Conservation (phyloP, 2,113 vertebrate genomes). For the Archocentrus centrarchus region DNA sequence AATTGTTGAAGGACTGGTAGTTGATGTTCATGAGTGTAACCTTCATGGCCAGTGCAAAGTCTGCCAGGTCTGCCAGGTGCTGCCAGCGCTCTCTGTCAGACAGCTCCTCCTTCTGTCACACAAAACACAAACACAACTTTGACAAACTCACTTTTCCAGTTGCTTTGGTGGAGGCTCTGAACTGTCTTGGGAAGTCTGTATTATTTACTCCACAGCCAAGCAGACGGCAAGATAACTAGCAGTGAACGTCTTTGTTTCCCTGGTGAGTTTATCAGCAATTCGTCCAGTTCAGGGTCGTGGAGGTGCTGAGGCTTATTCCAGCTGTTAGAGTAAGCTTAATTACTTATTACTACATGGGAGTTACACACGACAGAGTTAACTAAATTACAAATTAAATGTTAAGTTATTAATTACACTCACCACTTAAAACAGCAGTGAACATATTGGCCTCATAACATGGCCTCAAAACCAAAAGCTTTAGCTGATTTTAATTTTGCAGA, state of each 20-base stretch:
- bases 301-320: no score
- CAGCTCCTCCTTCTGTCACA: slow-evolving; percentile 84
- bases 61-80: slow-evolving; percentile 93
- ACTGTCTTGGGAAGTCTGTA: not conserved
- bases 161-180: not conserved
- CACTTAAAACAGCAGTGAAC: no score
- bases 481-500: no score
- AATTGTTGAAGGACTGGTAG: slow-evolving; percentile 99
- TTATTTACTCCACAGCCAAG: not conserved
- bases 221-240: not conserved
- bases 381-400: no score
- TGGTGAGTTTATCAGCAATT: not conserved
- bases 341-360: no score
- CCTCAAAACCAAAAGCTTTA: no score
- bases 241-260: not conserved
- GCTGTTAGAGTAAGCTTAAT: no score
- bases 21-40: slow-evolving; percentile 98
- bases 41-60: slow-evolving; percentile 97
- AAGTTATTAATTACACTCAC: no score
- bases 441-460: no score
- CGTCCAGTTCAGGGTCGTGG: no score
- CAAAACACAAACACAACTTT: not conserved
- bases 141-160: not conserved
- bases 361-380: no score
- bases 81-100: slow-evolving; percentile 94